A percentile compares a stretch with the other conserved stretches of the same genome.
Conservation (phyloP, 2,888 invertebrate species). For the Dynastes maya region DNA sequence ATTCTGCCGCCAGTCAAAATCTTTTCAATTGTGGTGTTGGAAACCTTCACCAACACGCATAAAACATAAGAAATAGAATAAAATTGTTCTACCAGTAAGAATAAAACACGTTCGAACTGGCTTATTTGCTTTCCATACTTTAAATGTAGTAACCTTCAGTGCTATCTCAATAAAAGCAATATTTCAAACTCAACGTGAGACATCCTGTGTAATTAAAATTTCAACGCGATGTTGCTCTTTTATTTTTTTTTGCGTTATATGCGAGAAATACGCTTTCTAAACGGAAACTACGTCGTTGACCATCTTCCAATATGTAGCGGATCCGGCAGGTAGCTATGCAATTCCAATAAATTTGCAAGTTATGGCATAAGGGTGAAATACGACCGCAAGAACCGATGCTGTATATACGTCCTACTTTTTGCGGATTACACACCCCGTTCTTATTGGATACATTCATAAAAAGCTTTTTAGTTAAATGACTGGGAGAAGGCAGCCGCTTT, state of each 20-base stretch:
- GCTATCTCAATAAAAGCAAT: too few species aligned
- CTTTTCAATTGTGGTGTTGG: too few species aligned
- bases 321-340: slow-evolving; percentile 34
- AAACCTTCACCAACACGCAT: too few species aligned
- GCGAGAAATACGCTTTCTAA: background rate
- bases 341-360: slow-evolving; percentile 43
- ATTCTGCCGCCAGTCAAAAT: too few species aligned
- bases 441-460: slow-evolving; percentile 38
- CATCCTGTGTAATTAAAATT: background rate
- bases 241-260: background rate
- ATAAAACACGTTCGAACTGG: too few species aligned
- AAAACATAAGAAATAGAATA: too few species aligned
- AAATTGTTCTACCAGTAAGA: too few species aligned
- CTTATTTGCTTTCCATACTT: too few species aligned
- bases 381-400: slow-evolving; percentile 21
- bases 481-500: background rate
- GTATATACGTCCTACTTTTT: slow-evolving; percentile 23
- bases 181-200: too few species aligned
- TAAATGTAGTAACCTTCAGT: too few species aligned
- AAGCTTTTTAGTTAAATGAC: slow-evolving; percentile 37
- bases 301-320: background rate
- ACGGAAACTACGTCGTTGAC: background rate
- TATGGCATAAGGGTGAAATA: slow-evolving; percentile 36
- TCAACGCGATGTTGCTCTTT: background rate
- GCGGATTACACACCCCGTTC: slow-evolving; percentile 30